phyloP scores from a whole-genome alignment of 1,140 invertebrate genomes.

The Dinoponera quadriceps region DNA sequence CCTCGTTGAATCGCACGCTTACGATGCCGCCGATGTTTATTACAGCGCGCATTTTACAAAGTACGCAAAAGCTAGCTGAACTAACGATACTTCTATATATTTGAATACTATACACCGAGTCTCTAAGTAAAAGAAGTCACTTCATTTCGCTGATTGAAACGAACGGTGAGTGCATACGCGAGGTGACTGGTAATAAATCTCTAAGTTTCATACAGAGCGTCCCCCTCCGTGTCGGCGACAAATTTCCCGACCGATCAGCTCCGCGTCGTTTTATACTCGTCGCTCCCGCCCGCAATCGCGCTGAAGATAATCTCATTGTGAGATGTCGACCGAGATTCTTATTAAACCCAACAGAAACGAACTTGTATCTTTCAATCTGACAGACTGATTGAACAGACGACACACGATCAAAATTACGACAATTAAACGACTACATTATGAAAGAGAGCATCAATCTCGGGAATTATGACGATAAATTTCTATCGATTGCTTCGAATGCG shows the following conservation, averaged over 20 bases:
- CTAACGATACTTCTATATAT: conserved; percentile 62
- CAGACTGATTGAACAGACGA: background rate
- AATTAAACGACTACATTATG: background rate
- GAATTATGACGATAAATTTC: background rate
- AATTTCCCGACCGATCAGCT: background rate
- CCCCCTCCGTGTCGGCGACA: background rate
- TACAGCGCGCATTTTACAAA: conserved; percentile 61
- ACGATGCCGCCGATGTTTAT: conserved; percentile 32
- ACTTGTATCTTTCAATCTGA: background rate
- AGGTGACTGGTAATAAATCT: conserved; percentile 34
- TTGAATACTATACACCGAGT: conserved; percentile 35
- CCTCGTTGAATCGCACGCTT: conserved; percentile 30
- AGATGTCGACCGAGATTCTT: background rate
- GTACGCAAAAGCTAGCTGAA: conserved; percentile 64
- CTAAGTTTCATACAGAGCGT: conserved; percentile 15
- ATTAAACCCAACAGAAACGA: background rate
- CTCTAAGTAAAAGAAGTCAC: conserved; percentile 58
- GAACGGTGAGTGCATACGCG: conserved; percentile 27
- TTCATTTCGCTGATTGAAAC: conserved; percentile 26
- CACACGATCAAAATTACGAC: background rate
- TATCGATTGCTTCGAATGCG: background rate
- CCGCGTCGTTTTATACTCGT: background rate
- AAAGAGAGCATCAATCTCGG: background rate
- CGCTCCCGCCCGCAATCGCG: background rate
- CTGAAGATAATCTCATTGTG: background rate